Evolutionary conservation across 2,113 vertebrate species (phyloP).

Genomic region (Orthonyx spaldingii): DNA sequence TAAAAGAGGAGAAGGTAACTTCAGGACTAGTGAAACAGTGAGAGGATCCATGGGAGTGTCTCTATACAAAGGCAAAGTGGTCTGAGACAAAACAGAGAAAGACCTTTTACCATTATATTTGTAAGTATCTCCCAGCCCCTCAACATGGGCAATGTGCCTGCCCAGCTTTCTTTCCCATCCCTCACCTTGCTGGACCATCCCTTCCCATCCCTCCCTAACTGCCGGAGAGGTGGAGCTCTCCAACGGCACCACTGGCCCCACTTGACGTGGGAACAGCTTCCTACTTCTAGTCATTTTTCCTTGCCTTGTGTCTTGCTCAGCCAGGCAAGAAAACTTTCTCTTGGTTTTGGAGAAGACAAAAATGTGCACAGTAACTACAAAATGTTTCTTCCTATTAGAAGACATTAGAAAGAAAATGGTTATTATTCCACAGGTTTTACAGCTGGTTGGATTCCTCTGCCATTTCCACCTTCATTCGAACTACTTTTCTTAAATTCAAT

Average conservation of each 20-base stretch:
- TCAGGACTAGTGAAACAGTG: neutral
- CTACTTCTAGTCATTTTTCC: neutral
- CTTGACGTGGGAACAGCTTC: neutral
- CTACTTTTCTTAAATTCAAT: neutral
- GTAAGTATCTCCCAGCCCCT: neutral
- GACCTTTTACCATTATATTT: neutral
- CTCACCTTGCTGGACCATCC: neutral
- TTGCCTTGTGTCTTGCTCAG: neutral
- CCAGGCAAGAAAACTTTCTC: neutral
- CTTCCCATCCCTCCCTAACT: neutral
- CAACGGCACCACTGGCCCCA: neutral
- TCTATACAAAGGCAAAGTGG: neutral
- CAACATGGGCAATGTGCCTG: neutral
- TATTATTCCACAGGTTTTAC: neutral
- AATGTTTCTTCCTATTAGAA: neutral
- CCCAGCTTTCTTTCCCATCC: neutral
- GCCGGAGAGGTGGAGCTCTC: accelerated
- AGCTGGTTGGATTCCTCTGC: neutral
- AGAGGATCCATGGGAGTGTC: neutral
- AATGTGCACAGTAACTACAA: neutral
- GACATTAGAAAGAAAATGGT: neutral
- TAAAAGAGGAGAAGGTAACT: neutral
- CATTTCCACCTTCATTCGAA: neutral
- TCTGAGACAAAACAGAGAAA: neutral
- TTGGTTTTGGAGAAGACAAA: neutral